phyloP scores from a whole-genome alignment of 2,113 vertebrate species.

The Copsychus sechellarum region DNA sequence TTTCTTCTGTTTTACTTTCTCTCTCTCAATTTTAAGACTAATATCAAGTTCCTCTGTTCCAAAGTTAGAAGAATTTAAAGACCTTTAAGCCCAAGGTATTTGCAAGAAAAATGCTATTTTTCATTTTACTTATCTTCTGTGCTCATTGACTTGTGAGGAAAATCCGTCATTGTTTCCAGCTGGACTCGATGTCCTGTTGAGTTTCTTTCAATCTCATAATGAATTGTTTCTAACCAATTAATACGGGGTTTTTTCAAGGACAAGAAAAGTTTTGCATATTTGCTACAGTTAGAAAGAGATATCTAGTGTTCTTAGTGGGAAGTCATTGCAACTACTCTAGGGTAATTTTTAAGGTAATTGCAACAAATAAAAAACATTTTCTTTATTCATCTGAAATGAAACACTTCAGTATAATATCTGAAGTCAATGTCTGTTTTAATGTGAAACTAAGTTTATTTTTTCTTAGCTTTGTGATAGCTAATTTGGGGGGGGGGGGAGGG shows the following conservation, averaged over 20 bases:
- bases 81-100: neutral
- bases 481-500: too few species aligned
- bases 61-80: neutral
- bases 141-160: neutral
- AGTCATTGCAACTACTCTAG: neutral
- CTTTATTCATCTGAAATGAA: neutral
- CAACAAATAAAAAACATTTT: neutral
- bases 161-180: neutral
- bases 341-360: neutral
- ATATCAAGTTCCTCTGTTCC: neutral
- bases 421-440: neutral
- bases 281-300: neutral
- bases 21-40: neutral
- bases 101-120: neutral
- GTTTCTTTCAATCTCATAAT: neutral
- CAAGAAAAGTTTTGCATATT: neutral
- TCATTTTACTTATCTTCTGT: neutral
- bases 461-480: neutral
- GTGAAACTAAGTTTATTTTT: neutral
- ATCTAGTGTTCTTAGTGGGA: neutral
- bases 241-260: neutral
- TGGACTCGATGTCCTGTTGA: neutral
- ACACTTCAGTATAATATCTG: neutral
- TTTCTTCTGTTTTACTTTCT: neutral
- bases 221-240: neutral